A percentile compares a stretch with the other conserved stretches of the same genome.
Evolutionary conservation across 1,140 invertebrate species (phyloP).

Genomic region (Stenopsyche tienmushanensis): DNA sequence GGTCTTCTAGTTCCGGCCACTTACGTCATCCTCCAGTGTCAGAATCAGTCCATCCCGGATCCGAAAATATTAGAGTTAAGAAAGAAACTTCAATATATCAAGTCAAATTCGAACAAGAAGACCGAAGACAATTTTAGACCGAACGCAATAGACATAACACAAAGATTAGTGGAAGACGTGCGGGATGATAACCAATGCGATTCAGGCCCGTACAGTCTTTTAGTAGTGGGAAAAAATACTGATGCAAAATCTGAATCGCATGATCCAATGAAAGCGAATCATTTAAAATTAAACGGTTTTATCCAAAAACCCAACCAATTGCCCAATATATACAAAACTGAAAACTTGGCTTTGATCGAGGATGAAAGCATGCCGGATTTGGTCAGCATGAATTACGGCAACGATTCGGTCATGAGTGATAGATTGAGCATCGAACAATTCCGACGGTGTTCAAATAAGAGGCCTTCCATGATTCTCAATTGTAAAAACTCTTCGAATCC

Average conservation of each 20-base stretch:
- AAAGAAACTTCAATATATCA: slow-evolving; percentile 23
- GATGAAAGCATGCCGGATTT: slow-evolving; percentile 32
- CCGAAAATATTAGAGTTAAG: slow-evolving; percentile 30
- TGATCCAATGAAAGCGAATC: neutral
- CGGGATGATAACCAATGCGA: slow-evolving; percentile 47
- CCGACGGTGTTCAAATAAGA: too few species aligned
- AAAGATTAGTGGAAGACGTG: slow-evolving; percentile 50
- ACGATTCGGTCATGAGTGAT: too few species aligned
- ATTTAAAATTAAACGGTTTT: too few species aligned
- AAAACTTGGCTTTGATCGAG: slow-evolving; percentile 8
- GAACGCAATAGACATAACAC: slow-evolving; percentile 47
- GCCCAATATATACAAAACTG: neutral
- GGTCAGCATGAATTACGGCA: neutral
- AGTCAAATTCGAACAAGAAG: slow-evolving; percentile 36
- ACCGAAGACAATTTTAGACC: slow-evolving; percentile 9
- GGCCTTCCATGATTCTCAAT: too few species aligned
- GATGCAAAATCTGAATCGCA: slow-evolving; percentile 5
- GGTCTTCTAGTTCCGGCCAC: slow-evolving; percentile 57
- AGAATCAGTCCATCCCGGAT: slow-evolving; percentile 11
- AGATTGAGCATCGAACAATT: too few species aligned
- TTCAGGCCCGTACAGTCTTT: slow-evolving; percentile 58
- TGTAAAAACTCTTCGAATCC: too few species aligned
- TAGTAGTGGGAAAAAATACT: slow-evolving; percentile 52
- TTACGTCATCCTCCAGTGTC: slow-evolving; percentile 21
- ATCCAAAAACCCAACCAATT: too few species aligned